phyloP scores from a whole-genome alignment of 2,888 invertebrate species.

The Drosophila vallismaia region DNA sequence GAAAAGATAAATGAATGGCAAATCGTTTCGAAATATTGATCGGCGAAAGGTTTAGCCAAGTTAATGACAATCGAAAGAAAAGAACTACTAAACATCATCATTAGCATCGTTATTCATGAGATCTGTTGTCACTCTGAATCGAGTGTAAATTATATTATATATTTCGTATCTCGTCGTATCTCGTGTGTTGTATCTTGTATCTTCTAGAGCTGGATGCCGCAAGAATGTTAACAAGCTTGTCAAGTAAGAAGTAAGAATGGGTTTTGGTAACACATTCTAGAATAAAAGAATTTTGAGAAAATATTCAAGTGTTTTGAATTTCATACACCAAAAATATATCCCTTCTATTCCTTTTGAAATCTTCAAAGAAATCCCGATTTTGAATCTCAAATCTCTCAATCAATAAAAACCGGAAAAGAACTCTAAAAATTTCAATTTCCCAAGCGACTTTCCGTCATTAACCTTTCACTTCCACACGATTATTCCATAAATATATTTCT shows the following conservation, averaged over 20 bases:
- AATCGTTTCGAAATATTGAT: conserved; percentile 51
- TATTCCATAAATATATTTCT: conserved; percentile 9
- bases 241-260: background rate
- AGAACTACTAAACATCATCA: conserved; percentile 38
- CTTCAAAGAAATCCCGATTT: too few species aligned
- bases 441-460: conserved; percentile 31
- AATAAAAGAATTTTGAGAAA: background rate
- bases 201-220: background rate
- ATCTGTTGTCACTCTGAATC: conserved; percentile 12
- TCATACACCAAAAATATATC: too few species aligned
- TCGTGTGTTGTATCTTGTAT: background rate
- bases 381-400: background rate
- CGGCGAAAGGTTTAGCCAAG: conserved; percentile 42
- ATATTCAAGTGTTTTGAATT: background rate
- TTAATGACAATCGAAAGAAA: conserved; percentile 50
- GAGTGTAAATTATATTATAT: conserved; percentile 28
- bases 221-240: conserved; percentile 2
- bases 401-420: conserved; percentile 22
- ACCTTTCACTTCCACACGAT: conserved; percentile 28
- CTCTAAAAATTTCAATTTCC: conserved; percentile 21
- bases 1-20: conserved; percentile 34
- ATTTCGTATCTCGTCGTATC: background rate
- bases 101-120: conserved; percentile 1
- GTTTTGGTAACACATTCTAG: background rate
- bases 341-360: too few species aligned